Evolutionary conservation across 2,888 invertebrate species (phyloP), one percentile per base, ranked within the genome.

Genomic region (Chymomyza procnemis): DNA sequence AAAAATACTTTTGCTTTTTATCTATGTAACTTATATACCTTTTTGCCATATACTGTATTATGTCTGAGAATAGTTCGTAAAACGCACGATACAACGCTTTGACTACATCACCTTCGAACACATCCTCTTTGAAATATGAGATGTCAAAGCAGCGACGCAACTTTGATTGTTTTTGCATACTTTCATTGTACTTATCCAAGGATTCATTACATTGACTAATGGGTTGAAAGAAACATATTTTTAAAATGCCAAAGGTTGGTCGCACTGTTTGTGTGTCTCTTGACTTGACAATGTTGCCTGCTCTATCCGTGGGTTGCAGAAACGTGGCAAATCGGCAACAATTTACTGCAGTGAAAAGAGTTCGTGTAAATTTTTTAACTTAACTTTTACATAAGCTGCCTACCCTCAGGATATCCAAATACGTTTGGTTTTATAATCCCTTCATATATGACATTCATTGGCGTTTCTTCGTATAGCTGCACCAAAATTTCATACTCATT

Each of bases 361-460:
- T 9, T 12, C 22, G 8, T 9, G n/a, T 50, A 21, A 14, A 21
- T 19, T 12, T 12, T 12, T 56, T 8, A 48, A 3, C 26, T 6
- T 22, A 26, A 50, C 8, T 0, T 26, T 16, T n/a, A 6, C 9
- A 50, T 14, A 4, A 5, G 14, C 9, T 47, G 8, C 69, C 66
- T 30, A 88, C 88, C 88, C 3, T 74, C 30, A 1, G 89, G 89
- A 68, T 88, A 88, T 3, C 79, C 75, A 68, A 89, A 88, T 6
- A 89, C 59, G 3, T 85, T 83, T 0, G 75, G 71, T 65, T 88
- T 85, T 0, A 88, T 66, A 4, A 61, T 30, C 2, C 89, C 89
- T 12, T 85, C 77, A 50, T 83, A 78, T 4, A 89, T 16, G 5
- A 87, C 71, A 26, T 75, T 73, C 0, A 46, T 56, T 0, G 83